Conservation (phyloP, 2,797 vertebrate species). For the Platyrinchus mystaceus region DNA sequence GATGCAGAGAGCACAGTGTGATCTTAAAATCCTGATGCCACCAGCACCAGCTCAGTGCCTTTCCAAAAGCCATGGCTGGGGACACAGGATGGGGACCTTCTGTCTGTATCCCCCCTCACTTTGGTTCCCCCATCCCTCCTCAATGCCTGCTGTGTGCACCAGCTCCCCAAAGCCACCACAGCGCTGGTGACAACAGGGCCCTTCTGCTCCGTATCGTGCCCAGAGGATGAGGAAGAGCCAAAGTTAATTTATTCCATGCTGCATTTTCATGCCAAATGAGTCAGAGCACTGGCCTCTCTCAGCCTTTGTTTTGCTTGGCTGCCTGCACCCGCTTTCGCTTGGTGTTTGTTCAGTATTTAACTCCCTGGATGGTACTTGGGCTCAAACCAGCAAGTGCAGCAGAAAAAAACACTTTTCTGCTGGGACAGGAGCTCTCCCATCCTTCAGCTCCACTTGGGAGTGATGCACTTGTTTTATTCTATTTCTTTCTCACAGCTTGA, state of each 20-base stretch:
- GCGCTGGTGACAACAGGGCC: fast-evolving
- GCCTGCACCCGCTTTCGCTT: not conserved
- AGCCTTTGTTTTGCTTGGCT: constrained; percentile 46
- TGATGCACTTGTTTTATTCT: not conserved
- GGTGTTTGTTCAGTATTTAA: constrained; percentile 36
- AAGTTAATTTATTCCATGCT: not conserved
- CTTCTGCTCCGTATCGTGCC: fast-evolving
- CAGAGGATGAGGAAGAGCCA: not conserved
- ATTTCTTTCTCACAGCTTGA: not conserved
- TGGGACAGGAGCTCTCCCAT: not conserved
- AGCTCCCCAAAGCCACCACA: not conserved
- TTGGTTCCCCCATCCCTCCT: not conserved
- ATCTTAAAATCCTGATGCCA: not conserved
- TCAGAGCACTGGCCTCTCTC: not conserved
- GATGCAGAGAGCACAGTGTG: fast-evolving
- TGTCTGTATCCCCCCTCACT: fast-evolving
- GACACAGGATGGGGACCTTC: not conserved
- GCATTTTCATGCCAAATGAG: constrained; percentile 51
- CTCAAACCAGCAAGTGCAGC: constrained; percentile 10
- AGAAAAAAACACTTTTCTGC: not conserved
- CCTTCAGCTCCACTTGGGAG: not conserved
- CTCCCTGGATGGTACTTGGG: constrained; percentile 14
- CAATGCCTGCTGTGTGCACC: not conserved
- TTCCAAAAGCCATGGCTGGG: not conserved
- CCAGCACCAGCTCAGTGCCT: not conserved